Base-by-base conservation (phyloP, 2,797 vertebrate species). In the Falco rusticolus region DNA sequence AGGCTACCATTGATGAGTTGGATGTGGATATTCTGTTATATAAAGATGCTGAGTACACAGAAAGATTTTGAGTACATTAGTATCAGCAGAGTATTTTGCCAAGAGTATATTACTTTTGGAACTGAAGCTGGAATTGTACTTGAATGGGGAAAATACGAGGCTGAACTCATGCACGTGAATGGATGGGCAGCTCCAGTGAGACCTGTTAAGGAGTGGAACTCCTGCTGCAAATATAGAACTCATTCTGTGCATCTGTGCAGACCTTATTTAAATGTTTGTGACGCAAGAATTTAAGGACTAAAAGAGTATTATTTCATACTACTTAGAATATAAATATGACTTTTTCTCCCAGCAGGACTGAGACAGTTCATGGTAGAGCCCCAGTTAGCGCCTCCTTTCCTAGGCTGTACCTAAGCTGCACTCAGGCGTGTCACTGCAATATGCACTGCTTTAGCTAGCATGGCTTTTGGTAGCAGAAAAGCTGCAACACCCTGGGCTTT, bases 21-120 rank as follows among this genome's bases (percentile, higher is more conserved):
- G 53, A 84, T 79, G 61, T 82, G 29, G 53, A 6, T 80, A 28
- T 78, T 63, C 56, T 28, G 25, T 60, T 80, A 28, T 1, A 75
- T 64, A 60, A 91, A 64, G 89, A 65, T 31, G 37, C 71, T 85
- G 78, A 96, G 53, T 10, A 14, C 9, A 80, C n/a, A 89, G 75
- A 80, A 95, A 87, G 33, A 47, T 77, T 83, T 45, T 43, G 89
- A 61, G 56, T 66, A 33, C 26, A 2, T 83, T 43, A 80, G 78
- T 87, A 78, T 80, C 84, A 83, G 60, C 57, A 71, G 77, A 51
- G 48, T 39, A 48, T 71, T 89, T 94, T 48, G 68, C 89, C 81
- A 92, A 60, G 53, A 50, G 11, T 34, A 9, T 75, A 34, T 61
- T 91, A 57, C 89, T 61, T 96, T 81, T 85, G 94, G 84, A 94